phyloP scores from a whole-genome alignment of 2,797 vertebrate species.

The Hippopotamyrus pictus region DNA sequence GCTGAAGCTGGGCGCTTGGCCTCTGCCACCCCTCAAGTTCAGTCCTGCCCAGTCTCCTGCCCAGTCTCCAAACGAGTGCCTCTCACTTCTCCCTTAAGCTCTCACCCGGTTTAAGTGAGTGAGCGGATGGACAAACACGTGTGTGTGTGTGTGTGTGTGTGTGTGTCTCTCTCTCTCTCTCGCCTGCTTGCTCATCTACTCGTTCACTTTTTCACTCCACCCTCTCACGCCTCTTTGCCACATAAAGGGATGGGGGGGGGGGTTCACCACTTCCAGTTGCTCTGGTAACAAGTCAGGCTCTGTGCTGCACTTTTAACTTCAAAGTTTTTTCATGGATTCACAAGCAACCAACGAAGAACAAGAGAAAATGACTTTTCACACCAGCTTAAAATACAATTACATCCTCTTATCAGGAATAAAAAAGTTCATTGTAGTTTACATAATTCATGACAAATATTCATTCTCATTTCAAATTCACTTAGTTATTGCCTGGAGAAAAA shows the following conservation, averaged over 20 bases:
- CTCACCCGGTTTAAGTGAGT: background rate
- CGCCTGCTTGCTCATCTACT: background rate
- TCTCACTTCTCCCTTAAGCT: slow-evolving; percentile 8
- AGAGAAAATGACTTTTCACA: background rate
- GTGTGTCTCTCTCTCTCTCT: background rate
- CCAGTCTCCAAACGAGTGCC: slow-evolving; percentile 5
- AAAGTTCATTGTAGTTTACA: background rate
- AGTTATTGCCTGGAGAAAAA: background rate
- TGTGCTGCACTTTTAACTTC: slow-evolving; percentile 24
- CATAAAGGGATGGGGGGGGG: slow-evolving; percentile 20
- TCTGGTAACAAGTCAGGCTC: slow-evolving; percentile 31
- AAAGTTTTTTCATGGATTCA: slow-evolving; percentile 21
- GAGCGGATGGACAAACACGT: background rate
- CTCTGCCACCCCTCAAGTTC: background rate
- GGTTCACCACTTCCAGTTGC: slow-evolving; percentile 30
- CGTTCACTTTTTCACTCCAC: slow-evolving; percentile 11
- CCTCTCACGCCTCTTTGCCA: slow-evolving; percentile 25
- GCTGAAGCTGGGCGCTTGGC: slow-evolving; percentile 31
- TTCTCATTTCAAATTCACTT: background rate
- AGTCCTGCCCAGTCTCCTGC: slow-evolving; percentile 29
- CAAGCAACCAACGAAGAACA: slow-evolving; percentile 27
- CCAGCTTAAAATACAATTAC: slow-evolving; percentile 3
- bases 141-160: background rate
- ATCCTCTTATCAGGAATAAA: background rate
- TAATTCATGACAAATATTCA: background rate